Base-by-base conservation (phyloP, 2,113 vertebrate genomes). In the Monarcha castaneiventris region DNA sequence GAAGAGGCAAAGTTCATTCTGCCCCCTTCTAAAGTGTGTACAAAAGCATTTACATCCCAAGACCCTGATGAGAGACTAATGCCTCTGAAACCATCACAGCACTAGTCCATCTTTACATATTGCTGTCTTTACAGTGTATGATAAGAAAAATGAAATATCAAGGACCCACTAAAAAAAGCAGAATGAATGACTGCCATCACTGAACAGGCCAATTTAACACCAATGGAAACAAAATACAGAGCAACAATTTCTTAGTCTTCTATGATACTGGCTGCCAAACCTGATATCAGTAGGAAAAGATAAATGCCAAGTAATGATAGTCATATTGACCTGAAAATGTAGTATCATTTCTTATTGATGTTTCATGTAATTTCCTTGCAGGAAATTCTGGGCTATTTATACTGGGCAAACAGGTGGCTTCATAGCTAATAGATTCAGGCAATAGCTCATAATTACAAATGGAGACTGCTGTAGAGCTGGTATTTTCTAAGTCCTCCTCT, bases 381-480 rank as follows among this genome's bases (percentile, higher is more conserved):
- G 95, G 93, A 97, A 96, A 94, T 87, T 90, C 74, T 90, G 66
- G 69, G 63, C 67, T 97, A 94, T 95, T 97, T 96, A 90, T 87
- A 94, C 29, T 59, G 56, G 64, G 71, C 89, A 95, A 96, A 83
- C 91, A 94, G 81, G 92, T 96, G 72, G 55, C 33, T 92, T 96
- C 87, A 72, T 67, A 81, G 77, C 78, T 93, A 96, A 91, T 25
- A 93, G 81, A 83, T 66, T 86, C 62, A 90, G 68, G 39, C 80
- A 92, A 93, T 85, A 91, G 77, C 35, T 96, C 89, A 77, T 62
- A 88, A 91, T 94, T 96, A 92, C 68, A 96, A 96, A 93, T 71
- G 84, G 75, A 89, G 69, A 59, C 80, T 92, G 72, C 72, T 82
- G 41, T 56, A 90, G 49, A 58, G 35, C 9, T n/a, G 46, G 20